Conservation (phyloP, 2,113 vertebrate species). For the Stegostoma tigrinum region DNA sequence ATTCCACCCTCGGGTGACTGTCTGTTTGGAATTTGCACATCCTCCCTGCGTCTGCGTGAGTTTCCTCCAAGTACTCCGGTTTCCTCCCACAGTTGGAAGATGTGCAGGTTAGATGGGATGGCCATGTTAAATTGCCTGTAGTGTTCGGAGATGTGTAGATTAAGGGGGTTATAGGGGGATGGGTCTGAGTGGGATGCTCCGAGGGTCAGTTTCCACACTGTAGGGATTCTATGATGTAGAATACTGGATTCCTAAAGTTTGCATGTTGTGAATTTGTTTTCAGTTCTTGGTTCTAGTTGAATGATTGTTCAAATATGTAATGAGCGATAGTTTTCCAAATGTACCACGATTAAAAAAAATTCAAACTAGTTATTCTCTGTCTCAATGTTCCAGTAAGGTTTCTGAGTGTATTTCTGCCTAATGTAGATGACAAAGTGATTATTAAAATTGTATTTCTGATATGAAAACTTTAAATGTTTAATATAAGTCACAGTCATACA, state of each 20-base stretch:
- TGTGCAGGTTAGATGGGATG: too few species aligned
- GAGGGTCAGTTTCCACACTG: too few species aligned
- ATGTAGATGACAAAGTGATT: background rate
- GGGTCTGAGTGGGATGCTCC: too few species aligned
- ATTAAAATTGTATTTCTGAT: background rate
- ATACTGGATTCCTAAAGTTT: background rate
- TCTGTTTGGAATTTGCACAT: too few species aligned
- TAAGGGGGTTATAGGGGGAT: too few species aligned
- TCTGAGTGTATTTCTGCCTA: background rate
- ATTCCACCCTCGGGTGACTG: too few species aligned
- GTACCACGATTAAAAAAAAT: background rate
- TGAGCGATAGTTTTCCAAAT: background rate
- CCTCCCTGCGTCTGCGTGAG: too few species aligned
- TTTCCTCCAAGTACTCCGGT: too few species aligned
- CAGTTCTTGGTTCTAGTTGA: background rate
- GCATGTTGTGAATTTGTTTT: background rate
- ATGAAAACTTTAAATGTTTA: background rate
- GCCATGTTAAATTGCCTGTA: too few species aligned
- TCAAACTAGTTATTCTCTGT: background rate
- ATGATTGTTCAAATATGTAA: background rate
- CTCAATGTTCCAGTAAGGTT: background rate
- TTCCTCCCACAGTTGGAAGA: too few species aligned
- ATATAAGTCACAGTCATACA: background rate
- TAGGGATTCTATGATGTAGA: background rate
- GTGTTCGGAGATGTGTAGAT: too few species aligned